Conservation (phyloP, 1,140 invertebrate genomes). For the Drosophila grimshawi region DNA sequence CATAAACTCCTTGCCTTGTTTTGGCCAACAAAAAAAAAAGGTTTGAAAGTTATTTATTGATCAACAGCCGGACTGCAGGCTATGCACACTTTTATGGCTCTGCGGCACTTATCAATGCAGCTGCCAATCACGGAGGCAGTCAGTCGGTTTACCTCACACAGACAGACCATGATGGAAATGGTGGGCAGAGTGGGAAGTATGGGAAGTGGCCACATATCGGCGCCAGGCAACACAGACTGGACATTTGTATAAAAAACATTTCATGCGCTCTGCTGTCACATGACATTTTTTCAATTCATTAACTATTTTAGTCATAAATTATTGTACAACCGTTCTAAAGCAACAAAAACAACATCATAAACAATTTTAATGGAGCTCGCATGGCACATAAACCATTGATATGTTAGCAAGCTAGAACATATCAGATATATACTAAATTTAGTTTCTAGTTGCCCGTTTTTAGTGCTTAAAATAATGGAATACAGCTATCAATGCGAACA, state of each 20-base stretch:
- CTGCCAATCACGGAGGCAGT: slow-evolving; percentile 52
- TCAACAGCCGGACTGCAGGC: slow-evolving; percentile 18
- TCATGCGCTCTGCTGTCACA: slow-evolving; percentile 60
- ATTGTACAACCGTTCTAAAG: slow-evolving; percentile 34
- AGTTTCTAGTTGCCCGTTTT: slow-evolving; percentile 9
- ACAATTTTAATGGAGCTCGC: slow-evolving; percentile 4
- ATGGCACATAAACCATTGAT: slow-evolving; percentile 7
- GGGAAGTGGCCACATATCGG: slow-evolving; percentile 30
- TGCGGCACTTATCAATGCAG: slow-evolving; percentile 57
- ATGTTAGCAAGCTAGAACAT: not conserved
- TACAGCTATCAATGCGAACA: not conserved
- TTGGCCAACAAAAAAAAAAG: not conserved
- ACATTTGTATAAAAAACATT: slow-evolving; percentile 58
- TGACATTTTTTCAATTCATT: slow-evolving; percentile 67
- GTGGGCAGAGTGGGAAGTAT: no score
- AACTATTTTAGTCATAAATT: slow-evolving; percentile 69
- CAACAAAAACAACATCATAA: slow-evolving; percentile 12
- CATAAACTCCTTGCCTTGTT: slow-evolving; percentile 6
- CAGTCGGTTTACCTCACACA: slow-evolving; percentile 27
- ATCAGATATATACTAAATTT: not conserved
- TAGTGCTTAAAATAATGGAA: not conserved
- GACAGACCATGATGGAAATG: not conserved
- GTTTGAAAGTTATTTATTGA: slow-evolving; percentile 8
- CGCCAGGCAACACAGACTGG: slow-evolving; percentile 44
- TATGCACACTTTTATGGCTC: slow-evolving; percentile 45